Percentiles rank a stretch among this genome's conserved stretches.
phyloP scores from a whole-genome alignment of 2,888 invertebrate genomes.

The Cordylochernes scorpioides region DNA sequence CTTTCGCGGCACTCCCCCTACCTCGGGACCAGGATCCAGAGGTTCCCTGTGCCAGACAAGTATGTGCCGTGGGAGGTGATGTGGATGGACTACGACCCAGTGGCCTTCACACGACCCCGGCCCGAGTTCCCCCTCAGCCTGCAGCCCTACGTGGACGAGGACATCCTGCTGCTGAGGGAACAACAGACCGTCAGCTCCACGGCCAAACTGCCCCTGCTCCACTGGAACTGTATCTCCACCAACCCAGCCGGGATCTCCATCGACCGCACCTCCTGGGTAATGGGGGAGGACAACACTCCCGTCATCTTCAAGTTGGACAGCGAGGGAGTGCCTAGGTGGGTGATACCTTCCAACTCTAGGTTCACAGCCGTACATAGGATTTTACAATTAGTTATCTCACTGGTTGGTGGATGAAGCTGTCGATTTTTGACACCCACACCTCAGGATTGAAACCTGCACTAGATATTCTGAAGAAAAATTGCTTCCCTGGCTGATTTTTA shows the following conservation, averaged over 20 bases:
- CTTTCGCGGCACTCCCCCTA: slow-evolving; percentile 22
- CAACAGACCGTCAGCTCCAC: slow-evolving; percentile 6
- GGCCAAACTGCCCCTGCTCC: slow-evolving; percentile 12
- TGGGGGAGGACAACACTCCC: slow-evolving; percentile 7
- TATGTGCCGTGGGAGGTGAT: slow-evolving; percentile 23
- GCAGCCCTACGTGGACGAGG: slow-evolving; percentile 19
- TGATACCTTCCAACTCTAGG: too few relatives aligned
- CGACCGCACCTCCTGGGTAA: slow-evolving; percentile 15
- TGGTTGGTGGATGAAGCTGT: too few relatives aligned
- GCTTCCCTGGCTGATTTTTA: too few relatives aligned
- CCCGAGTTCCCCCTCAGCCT: slow-evolving; percentile 16
- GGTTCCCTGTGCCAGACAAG: slow-evolving; percentile 23
- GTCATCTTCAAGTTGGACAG: slow-evolving; percentile 15
- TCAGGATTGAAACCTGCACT: too few relatives aligned
- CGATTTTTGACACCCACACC: too few relatives aligned
- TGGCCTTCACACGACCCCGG: slow-evolving; percentile 17
- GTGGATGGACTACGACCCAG: slow-evolving; percentile 20
- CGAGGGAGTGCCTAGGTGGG: slow-evolving; percentile 13
- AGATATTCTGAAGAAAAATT: too few relatives aligned
- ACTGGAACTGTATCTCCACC: slow-evolving; percentile 14
- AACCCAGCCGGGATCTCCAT: slow-evolving; percentile 15
- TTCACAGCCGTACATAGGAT: too few relatives aligned
- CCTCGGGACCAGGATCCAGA: slow-evolving; percentile 19
- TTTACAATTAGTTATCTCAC: too few relatives aligned
- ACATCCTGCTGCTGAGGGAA: slow-evolving; percentile 16